Evolutionary conservation across 2,797 vertebrate genomes (phyloP).

Genomic region (Oryzias sinensis): DNA sequence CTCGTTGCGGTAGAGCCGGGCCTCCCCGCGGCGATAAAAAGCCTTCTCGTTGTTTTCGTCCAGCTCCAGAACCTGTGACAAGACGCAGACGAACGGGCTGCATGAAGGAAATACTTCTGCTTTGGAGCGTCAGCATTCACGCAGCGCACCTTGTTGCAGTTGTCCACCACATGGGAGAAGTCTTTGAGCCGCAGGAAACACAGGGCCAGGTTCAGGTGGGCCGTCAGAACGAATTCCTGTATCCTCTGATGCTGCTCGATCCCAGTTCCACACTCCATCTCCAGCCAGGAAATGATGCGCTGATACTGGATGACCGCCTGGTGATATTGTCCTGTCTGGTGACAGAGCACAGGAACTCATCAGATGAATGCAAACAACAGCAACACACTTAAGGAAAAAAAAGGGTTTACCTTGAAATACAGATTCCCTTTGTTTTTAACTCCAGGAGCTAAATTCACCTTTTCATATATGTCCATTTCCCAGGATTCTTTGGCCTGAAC

Average conservation of each 20-base stretch:
- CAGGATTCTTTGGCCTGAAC: conserved; percentile 93
- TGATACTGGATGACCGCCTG: conserved; percentile 92
- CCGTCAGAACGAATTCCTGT: conserved; percentile 80
- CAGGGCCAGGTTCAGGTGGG: conserved; percentile 92
- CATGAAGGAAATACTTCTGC: not conserved
- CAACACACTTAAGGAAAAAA: not conserved
- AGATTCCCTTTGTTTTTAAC: conserved; percentile 93
- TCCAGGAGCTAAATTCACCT: conserved; percentile 81
- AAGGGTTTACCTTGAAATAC: conserved; percentile 88
- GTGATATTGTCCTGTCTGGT: conserved; percentile 83
- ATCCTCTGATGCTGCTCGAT: conserved; percentile 84
- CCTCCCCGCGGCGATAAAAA: conserved; percentile 89
- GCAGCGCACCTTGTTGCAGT: conserved; percentile 88
- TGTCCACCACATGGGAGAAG: conserved; percentile 85
- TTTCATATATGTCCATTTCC: conserved; percentile 96
- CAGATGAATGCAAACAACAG: not conserved
- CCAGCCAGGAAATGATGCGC: conserved; percentile 90
- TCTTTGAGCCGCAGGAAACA: conserved; percentile 89
- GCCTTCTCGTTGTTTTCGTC: conserved; percentile 92
- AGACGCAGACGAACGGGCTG: conserved; percentile 4
- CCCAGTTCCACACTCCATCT: conserved; percentile 87
- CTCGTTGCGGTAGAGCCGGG: conserved; percentile 88
- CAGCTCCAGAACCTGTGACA: conserved; percentile 84
- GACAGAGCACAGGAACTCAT: conserved; percentile 7
- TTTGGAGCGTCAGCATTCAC: not conserved